Evolutionary conservation across 2,797 vertebrate genomes (phyloP), one percentile per base, ranked within the genome.

Genomic region (Malacoctenus gilli): DNA sequence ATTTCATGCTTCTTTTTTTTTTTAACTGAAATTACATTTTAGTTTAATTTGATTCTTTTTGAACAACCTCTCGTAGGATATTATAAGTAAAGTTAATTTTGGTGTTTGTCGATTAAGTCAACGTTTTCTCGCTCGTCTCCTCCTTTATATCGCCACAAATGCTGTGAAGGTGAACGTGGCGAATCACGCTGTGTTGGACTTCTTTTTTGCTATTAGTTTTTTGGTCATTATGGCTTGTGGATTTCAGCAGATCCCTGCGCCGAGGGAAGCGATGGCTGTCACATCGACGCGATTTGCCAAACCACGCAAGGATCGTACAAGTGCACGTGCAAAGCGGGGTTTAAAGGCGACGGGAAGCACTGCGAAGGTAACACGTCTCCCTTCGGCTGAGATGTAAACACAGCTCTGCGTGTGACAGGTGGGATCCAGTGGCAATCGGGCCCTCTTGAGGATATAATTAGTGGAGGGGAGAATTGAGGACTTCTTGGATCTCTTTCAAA

Each of bases 221-320:
- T 54, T 65, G 40, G 15, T 52, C 19, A 54, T 64, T 42, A 4
- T 68, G 50, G 60, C 15, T 36, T 16, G 15, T 18, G 15, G 19
- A 40, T 79, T 80, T 57, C 59, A 92, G 89, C 92, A 86, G 97
- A 99, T 31, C 94, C 95, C 21, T 99, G 97, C 79, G 86, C 93
- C 51, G 92, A 94, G 59, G 93, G 93, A 58, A 93, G 93, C 48
- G 96, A 98, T 68, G 93, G 93, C 87, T 99, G 97, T 92, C 96
- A 98, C 82, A 90, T 94, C 21, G 94, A 98, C 75, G 97, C 97
- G 35, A 92, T 99, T 91, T 99, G 96, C 89, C 95, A 98, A 59
- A 96, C 95, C 75, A 95, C 93, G 16, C 93, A 88, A 16, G 89
- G 91, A 68, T 95, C 95, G 5, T 98, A 96, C 89, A 98, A 96